Percentiles rank a stretch among this genome's conserved stretches.
Evolutionary conservation across 2,113 vertebrate species (phyloP).

Genomic region (Ovis aries): ARS-UI_Ramb_v3.0 NC_056064.1:51471501-51472000

Average conservation of each 20-base stretch:
- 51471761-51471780: neutral
- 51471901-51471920: fast-evolving
- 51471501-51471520: neutral
- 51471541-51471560: neutral
- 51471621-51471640: neutral
- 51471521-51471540: neutral
- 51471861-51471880: fast-evolving
- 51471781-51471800: neutral
- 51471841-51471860: neutral
- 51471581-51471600: neutral
- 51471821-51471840: neutral
- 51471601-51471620: neutral
- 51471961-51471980: neutral
- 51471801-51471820: neutral
- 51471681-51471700: neutral
- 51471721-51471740: neutral
- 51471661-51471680: neutral
- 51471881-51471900: neutral
- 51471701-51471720: neutral
- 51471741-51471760: no score
- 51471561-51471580: neutral
- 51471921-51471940: neutral
- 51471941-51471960: neutral
- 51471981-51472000: neutral
- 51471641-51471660: neutral